phyloP scores from a whole-genome alignment of 2,797 vertebrate species.

The Vipera latastei region DNA sequence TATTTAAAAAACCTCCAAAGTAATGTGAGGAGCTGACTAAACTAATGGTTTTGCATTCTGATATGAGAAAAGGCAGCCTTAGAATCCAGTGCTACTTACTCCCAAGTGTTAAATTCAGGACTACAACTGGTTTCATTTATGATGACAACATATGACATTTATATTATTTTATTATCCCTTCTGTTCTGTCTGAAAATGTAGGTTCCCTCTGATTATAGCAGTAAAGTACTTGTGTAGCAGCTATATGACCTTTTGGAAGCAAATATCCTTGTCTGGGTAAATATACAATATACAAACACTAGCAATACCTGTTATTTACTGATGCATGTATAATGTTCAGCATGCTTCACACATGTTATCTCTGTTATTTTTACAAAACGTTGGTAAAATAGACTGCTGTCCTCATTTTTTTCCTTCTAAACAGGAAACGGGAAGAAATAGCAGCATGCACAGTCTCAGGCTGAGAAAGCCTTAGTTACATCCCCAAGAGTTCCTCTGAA shows the following conservation, averaged over 20 bases:
- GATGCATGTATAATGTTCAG: neutral
- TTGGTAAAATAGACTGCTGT: neutral
- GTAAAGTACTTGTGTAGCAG: neutral
- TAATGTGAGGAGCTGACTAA: neutral
- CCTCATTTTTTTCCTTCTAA: neutral
- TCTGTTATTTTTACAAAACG: neutral
- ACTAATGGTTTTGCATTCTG: neutral
- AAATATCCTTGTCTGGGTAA: conserved; percentile 17
- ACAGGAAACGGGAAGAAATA: neutral
- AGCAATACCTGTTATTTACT: neutral
- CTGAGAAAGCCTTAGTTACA: neutral
- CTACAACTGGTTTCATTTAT: neutral
- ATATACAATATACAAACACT: conserved; percentile 26
- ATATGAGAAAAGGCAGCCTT: neutral
- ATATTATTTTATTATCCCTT: neutral
- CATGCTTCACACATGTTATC: neutral
- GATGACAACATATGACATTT: neutral
- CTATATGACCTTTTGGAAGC: neutral
- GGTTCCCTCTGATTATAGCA: neutral
- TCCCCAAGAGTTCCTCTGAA: neutral
- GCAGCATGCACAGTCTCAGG: neutral
- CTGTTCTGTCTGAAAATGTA: neutral
- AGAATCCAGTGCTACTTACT: neutral
- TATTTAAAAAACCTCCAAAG: conserved; percentile 11
- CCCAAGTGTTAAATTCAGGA: neutral